phyloP scores from a whole-genome alignment of 1,140 invertebrate genomes.

The Anoplophora glabripennis region DNA sequence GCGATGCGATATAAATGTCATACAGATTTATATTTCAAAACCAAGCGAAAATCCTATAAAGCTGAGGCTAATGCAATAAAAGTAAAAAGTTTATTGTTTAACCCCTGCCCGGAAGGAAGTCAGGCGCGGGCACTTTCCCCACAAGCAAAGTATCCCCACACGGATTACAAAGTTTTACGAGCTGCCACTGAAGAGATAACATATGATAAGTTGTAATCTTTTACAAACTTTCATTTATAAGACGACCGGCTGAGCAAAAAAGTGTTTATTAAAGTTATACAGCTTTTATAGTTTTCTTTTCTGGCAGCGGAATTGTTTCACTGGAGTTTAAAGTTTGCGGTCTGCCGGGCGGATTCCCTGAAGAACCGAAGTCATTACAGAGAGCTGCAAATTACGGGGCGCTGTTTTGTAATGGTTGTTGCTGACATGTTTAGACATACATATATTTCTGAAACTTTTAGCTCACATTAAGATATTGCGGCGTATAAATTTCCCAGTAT shows the following conservation, averaged over 20 bases:
- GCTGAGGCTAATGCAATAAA: too few relatives aligned
- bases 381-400: conserved; percentile 34
- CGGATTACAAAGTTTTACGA: conserved; percentile 12
- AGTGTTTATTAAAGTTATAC: conserved; percentile 3
- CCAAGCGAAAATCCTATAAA: too few relatives aligned
- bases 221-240: not conserved
- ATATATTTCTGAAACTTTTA: conserved; percentile 34
- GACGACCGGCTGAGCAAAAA: not conserved
- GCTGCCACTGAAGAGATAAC: conserved; percentile 8
- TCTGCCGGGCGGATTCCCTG: too few relatives aligned
- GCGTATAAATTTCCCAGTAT: conserved; percentile 17
- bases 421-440: conserved; percentile 39
- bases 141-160: conserved; percentile 8
- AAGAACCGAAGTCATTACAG: conserved; percentile 4
- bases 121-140: not conserved
- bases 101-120: not conserved
- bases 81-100: not conserved
- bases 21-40: too few relatives aligned
- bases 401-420: conserved; percentile 39
- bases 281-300: conserved; percentile 1
- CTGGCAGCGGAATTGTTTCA: not conserved
- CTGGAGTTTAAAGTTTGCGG: not conserved
- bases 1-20: too few relatives aligned
- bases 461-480: conserved; percentile 32
- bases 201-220: conserved; percentile 10